Evolutionary conservation across 2,797 vertebrate species (phyloP).

Genomic region (Caiman crocodilus): DNA sequence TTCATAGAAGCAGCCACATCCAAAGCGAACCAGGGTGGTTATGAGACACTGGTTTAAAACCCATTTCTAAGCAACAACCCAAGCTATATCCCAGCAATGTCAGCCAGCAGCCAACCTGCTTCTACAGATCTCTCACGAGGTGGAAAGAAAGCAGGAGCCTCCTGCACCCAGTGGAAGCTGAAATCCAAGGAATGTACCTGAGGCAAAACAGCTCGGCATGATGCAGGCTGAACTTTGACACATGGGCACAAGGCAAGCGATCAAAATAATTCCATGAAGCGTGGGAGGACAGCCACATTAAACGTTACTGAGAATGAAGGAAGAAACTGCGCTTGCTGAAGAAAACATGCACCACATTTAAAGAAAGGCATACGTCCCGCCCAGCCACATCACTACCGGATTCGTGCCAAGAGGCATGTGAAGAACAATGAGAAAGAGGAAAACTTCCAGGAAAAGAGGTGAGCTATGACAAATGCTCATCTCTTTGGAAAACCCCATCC

Average conservation of each 20-base stretch:
- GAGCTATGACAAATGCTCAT: background rate
- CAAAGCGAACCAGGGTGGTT: accelerated
- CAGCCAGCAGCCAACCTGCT: too few species aligned
- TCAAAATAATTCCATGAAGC: background rate
- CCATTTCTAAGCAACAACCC: background rate
- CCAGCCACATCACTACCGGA: background rate
- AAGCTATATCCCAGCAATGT: background rate
- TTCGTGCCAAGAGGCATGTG: background rate
- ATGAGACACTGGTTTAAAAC: accelerated
- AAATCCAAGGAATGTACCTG: background rate
- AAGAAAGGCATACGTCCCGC: constrained; percentile 1
- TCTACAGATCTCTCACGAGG: too few species aligned
- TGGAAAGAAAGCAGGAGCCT: background rate
- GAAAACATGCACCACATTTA: background rate
- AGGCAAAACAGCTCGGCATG: background rate
- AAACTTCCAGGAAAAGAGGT: background rate
- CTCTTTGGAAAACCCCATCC: constrained; percentile 14
- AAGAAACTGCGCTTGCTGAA: background rate
- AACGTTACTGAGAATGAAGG: background rate
- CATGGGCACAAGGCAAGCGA: background rate
- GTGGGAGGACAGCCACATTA: accelerated
- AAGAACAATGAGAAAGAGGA: background rate
- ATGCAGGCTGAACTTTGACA: constrained; percentile 22
- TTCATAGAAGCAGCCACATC: background rate
- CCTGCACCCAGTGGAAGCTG: background rate